Evolutionary conservation across 2,888 invertebrate genomes (phyloP).

Genomic region (Mesochorus sp.): DNA sequence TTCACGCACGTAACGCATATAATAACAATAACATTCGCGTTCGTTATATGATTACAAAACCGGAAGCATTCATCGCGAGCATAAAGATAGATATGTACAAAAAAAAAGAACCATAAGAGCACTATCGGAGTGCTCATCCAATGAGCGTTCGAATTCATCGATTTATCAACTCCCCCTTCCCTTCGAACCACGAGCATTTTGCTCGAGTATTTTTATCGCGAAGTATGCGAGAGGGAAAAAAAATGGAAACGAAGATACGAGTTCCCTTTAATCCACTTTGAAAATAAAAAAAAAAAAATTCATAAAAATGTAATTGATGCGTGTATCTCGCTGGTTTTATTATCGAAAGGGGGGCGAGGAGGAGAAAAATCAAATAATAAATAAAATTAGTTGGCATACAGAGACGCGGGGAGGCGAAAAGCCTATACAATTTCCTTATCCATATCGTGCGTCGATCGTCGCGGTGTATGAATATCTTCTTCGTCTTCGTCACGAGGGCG

Average conservation of each 20-base stretch:
- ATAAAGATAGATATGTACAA: conserved; percentile 39
- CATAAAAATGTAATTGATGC: conserved; percentile 18
- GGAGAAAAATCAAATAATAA: conserved; percentile 15
- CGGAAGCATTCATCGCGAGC: conserved; percentile 24
- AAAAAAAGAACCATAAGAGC: conserved; percentile 24
- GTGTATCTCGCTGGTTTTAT: conserved; percentile 5
- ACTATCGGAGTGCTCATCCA: conserved; percentile 23
- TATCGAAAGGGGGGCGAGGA: neutral
- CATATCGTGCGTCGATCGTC: conserved; percentile 43
- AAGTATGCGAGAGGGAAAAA: neutral
- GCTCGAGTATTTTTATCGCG: neutral
- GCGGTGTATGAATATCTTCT: conserved; percentile 30
- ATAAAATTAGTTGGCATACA: neutral
- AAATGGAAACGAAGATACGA: neutral
- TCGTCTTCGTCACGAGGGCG: conserved; percentile 27
- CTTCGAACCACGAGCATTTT: conserved; percentile 1
- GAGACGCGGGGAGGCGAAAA: neutral
- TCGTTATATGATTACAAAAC: no score
- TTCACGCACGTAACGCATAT: conserved; percentile 22
- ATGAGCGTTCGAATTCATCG: neutral
- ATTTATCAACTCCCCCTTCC: conserved; percentile 9
- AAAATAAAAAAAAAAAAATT: neutral
- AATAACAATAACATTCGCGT: conserved; percentile 30
- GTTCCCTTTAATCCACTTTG: neutral
- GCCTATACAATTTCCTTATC: conserved; percentile 47